Percentiles rank a stretch among this genome's conserved stretches.
These are phyloP conservation scores for Zaprionus ornatus DNA, from an alignment of 1,140 invertebrate species.

Conservation along the genomic window DNA sequence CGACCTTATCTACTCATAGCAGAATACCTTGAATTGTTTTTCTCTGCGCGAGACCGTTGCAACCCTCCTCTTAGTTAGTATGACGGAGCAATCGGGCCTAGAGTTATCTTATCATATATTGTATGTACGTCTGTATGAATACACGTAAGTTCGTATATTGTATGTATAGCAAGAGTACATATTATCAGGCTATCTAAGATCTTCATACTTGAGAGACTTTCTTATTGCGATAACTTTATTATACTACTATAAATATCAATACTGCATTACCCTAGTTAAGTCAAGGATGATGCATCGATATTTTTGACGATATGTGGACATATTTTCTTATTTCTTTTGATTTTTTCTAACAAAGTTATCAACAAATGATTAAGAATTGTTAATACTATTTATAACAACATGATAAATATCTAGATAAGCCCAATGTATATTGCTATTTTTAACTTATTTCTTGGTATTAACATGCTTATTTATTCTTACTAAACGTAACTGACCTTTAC, in stretches of 20 bases:
- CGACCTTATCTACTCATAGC: background rate
- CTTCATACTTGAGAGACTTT: background rate
- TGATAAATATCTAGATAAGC: too few species aligned
- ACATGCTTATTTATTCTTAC: too few species aligned
- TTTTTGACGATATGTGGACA: background rate
- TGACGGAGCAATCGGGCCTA: background rate
- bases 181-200: background rate
- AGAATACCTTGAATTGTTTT: slow-evolving; percentile 5
- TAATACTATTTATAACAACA: too few species aligned
- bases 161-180: background rate
- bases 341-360: too few species aligned
- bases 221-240: background rate
- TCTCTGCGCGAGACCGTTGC: background rate
- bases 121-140: background rate
- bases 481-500: too few species aligned
- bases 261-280: background rate
- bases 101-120: background rate
- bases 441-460: too few species aligned
- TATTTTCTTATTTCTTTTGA: too few species aligned
- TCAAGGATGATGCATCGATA: background rate
- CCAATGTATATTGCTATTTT: too few species aligned
- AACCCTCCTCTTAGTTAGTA: background rate
- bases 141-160: background rate
- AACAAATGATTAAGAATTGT: too few species aligned
- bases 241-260: background rate